Conservation (phyloP, 2,797 vertebrate genomes). For the Todus mexicanus region DNA sequence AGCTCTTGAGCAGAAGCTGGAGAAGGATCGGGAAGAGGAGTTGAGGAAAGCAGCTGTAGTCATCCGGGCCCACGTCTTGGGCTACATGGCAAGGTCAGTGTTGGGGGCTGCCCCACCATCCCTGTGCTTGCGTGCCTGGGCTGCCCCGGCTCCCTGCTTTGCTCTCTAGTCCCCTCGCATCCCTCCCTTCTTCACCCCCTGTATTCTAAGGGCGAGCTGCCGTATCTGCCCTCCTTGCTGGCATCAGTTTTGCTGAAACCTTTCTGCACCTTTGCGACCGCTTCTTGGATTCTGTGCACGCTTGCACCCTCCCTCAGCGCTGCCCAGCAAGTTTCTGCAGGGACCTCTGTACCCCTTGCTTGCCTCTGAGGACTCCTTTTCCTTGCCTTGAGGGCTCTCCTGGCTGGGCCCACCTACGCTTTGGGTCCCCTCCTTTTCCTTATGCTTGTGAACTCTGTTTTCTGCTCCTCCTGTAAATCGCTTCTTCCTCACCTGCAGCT, state of each 20-base stretch:
- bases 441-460: background rate
- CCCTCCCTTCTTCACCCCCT: background rate
- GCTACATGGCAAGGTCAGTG: constrained; percentile 93
- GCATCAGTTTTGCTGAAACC: background rate
- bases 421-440: background rate
- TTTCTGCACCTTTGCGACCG: background rate
- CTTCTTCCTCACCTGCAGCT: background rate
- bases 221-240: background rate
- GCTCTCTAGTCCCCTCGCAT: background rate
- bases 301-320: background rate
- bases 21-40: constrained; percentile 68
- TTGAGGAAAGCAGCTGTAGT: constrained; percentile 77
- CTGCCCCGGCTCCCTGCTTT: background rate
- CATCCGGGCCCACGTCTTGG: constrained; percentile 92
- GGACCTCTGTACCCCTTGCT: background rate
- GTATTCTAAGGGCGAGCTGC: background rate
- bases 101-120: constrained; percentile 12
- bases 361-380: background rate
- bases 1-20: constrained; percentile 67
- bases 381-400: constrained; percentile 14
- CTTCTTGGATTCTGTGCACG: background rate
- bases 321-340: background rate
- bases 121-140: constrained; percentile 7
- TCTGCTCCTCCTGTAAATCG: background rate
- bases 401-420: background rate